Evolutionary conservation across 1,140 invertebrate genomes (phyloP), one percentile per base, ranked within the genome.

Genomic region (Melipona quadrifasciata): DNA sequence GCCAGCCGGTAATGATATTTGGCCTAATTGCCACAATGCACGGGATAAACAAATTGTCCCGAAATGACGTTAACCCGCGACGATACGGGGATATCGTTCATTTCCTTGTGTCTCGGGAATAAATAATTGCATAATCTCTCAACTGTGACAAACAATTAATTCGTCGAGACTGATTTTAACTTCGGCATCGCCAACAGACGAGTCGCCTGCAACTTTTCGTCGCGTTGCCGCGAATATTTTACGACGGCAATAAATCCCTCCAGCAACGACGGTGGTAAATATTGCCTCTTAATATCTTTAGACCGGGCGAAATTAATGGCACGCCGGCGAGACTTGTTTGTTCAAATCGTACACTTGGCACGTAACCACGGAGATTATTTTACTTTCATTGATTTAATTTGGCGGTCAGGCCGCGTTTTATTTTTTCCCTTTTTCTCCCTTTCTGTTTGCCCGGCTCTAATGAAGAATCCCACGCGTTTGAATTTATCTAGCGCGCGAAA

Each of bases 161-260:
- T 31, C 1, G n/a, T 19, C 6, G 19, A 61, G n/a, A 61, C n/a
- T 16, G 16, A 65, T 31, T 65, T 27, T 31, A 31, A 65, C 39
- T 10, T 47, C 8, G 2, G 16, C 6, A 65, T 31, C n/a, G n/a
- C 53, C 53, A 65, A 19, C n/a, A 31, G 12, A 1, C 16, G 57
- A 27, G 39, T 8, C 5, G 8, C 39, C 31, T 57, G 11, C 72
- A 47, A 76, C 53, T 27, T 53, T 81, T 53, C 58, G 11, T 65
- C 57, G 5, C 10, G 4, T 14, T 12, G 24, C 12, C 17, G 3
- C n/a, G 31, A 47, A 47, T 51, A 51, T 65, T 75, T 82, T 77
- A 82, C 73, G 74, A 70, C 12, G 16, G 53, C 8, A 51, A 70
- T 82, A 78, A 83, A 78, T 83, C 78, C 31, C n/a, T n/a, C 12